Evolutionary conservation across 2,888 invertebrate species (phyloP), one percentile per base, ranked within the genome.

Genomic region (Abscondita cerata): DNA sequence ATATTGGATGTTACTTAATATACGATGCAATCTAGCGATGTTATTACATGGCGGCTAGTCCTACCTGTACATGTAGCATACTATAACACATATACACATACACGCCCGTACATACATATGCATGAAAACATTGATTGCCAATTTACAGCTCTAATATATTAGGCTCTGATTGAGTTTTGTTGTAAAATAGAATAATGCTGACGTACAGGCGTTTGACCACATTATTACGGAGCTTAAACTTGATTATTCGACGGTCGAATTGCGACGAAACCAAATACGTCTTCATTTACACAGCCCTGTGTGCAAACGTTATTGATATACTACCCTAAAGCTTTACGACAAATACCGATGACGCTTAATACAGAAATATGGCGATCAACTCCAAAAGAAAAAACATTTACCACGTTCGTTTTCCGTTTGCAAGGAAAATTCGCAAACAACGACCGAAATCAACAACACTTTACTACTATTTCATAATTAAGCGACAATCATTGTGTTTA

Each of bases 61-160:
- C 65, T 66, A 65, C 68, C 63, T 62, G 58, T 67, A 59, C 65
- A 34, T 36, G 50, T 47, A 51, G 34, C 59, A 51, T 52, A 40
- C 50, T 18, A 36, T 55, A 57, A 57, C 18, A 64, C 62, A 61
- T 59, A 59, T 53, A 59, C 60, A 47, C 56, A 56, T 34, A 48
- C 56, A 71, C 72, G 8, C 41, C 58, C 59, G 56, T 66, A 75
- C 78, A 80, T 81, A 78, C 80, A 80, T 80, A 81, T 81, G 80
- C 81, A 81, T 81, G 79, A 78, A 79, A 81, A 81, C 81, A 81
- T 81, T 81, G 81, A 81, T 81, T 81, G 81, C 80, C 81, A 81
- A 81, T 81, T 81, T 81, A 80, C 81, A 81, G 79, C 80, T 80
- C 79, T 81, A 81, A 81, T 81, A 81, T 81, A 81, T 81, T 81